Percentiles rank a stretch among this genome's conserved stretches.
phyloP scores from a whole-genome alignment of 1,140 invertebrate species.

The Macrosteles quadrilineatus region DNA sequence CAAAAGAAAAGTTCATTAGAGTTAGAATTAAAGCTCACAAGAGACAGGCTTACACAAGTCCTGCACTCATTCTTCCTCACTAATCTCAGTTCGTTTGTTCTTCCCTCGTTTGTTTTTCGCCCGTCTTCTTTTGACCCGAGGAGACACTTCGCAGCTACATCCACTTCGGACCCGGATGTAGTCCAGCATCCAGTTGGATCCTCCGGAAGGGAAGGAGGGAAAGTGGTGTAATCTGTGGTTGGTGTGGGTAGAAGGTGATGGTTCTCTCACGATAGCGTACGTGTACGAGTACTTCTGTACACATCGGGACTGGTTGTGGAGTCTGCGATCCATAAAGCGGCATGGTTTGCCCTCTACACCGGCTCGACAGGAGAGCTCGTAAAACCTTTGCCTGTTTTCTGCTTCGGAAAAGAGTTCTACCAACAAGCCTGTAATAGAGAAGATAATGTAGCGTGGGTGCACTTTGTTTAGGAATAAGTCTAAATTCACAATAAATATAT shows the following conservation, averaged over 20 bases:
- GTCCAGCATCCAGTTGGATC: conserved; percentile 69
- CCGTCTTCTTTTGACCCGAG: conserved; percentile 51
- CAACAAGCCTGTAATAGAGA: conserved; percentile 51
- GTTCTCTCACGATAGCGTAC: conserved; percentile 71
- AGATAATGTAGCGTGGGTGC: too few relatives aligned
- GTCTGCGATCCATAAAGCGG: conserved; percentile 68
- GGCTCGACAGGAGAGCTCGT: conserved; percentile 74
- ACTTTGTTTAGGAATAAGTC: too few relatives aligned
- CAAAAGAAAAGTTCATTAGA: too few relatives aligned
- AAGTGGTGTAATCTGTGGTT: conserved; percentile 51
- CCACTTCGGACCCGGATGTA: conserved; percentile 77
- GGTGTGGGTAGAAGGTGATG: conserved; percentile 49
- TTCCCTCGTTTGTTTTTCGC: conserved; percentile 31
- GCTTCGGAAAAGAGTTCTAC: conserved; percentile 75
- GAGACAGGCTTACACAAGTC: conserved; percentile 2
- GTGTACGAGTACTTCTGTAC: conserved; percentile 82
- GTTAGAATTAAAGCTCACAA: too few relatives aligned
- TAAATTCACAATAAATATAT: too few relatives aligned
- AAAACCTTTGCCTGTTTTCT: conserved; percentile 61
- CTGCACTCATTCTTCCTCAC: conserved; percentile 9
- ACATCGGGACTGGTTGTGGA: conserved; percentile 71
- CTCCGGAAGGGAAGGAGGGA: conserved; percentile 53
- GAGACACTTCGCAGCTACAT: conserved; percentile 73
- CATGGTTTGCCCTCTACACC: conserved; percentile 73
- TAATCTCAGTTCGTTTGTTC: not conserved